Evolutionary conservation across 2,888 invertebrate species (phyloP).

Genomic region (Spisula solida): DNA sequence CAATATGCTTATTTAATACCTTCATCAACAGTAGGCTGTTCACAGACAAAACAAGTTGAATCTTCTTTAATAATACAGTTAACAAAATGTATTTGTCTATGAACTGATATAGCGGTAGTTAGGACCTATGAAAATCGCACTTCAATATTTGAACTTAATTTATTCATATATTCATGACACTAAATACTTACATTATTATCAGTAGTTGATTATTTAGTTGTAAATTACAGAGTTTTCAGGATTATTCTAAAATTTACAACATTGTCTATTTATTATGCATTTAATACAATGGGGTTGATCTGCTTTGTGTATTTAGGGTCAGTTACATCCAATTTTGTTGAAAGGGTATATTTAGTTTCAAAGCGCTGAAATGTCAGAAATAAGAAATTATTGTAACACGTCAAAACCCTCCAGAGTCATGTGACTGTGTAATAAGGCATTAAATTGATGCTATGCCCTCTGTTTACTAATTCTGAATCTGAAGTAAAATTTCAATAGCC

Average conservation of each 20-base stretch:
- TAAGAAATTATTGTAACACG: too few relatives aligned
- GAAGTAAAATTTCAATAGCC: neutral
- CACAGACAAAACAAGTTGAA: neutral
- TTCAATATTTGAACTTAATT: neutral
- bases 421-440: too few relatives aligned
- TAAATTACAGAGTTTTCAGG: neutral
- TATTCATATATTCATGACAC: slow-evolving; percentile 17
- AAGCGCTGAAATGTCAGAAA: too few relatives aligned
- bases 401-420: too few relatives aligned
- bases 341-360: too few relatives aligned
- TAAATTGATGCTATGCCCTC: too few relatives aligned
- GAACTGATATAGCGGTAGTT: neutral
- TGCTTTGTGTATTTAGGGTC: neutral
- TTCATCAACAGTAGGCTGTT: neutral
- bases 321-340: neutral
- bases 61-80: neutral
- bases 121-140: neutral
- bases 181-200: neutral
- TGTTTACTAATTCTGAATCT: too few relatives aligned
- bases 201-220: neutral
- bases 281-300: neutral
- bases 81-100: neutral
- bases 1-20: neutral
- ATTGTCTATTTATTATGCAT: neutral
- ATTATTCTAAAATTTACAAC: slow-evolving; percentile 3